Conservation (phyloP, 2,888 invertebrate genomes). For the Drosophila lutescens region DNA sequence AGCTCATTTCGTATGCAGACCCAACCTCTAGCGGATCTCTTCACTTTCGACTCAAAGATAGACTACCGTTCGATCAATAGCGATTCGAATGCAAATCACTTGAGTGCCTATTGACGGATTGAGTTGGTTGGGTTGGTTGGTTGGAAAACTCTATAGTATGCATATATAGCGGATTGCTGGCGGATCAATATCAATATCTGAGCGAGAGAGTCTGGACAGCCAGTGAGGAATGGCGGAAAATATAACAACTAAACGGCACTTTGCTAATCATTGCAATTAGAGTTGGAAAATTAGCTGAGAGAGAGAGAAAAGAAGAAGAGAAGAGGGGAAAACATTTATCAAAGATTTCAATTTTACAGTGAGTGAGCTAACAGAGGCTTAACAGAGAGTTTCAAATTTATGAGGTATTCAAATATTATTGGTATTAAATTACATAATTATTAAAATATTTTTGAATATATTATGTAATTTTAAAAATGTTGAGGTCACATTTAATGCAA, state of each 20-base stretch:
- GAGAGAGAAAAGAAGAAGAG: slow-evolving; percentile 2
- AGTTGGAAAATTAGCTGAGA: slow-evolving; percentile 31
- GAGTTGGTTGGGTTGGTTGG: slow-evolving; percentile 15
- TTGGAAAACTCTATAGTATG: not conserved
- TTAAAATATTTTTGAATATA: too few species aligned
- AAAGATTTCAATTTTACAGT: not conserved
- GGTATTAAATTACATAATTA: too few species aligned
- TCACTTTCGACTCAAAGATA: slow-evolving; percentile 70
- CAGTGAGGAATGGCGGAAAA: slow-evolving; percentile 10
- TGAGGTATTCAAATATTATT: too few species aligned
- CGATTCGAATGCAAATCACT: slow-evolving; percentile 77
- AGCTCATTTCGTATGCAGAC: slow-evolving; percentile 65
- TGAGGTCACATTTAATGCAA: too few species aligned
- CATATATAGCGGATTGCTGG: slow-evolving; percentile 59
- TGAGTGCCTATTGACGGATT: slow-evolving; percentile 61
- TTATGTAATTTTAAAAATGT: too few species aligned
- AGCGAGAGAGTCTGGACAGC: slow-evolving; percentile 1
- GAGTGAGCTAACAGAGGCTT: slow-evolving; percentile 6
- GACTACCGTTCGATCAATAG: slow-evolving; percentile 76
- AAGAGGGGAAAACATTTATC: not conserved
- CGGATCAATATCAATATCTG: slow-evolving; percentile 29
- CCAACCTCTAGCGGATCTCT: slow-evolving; percentile 67
- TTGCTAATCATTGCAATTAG: slow-evolving; percentile 72
- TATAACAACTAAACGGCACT: slow-evolving; percentile 68
- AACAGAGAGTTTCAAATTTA: not conserved